phyloP scores from a whole-genome alignment of 2,113 vertebrate species.

The Strix uralensis region DNA sequence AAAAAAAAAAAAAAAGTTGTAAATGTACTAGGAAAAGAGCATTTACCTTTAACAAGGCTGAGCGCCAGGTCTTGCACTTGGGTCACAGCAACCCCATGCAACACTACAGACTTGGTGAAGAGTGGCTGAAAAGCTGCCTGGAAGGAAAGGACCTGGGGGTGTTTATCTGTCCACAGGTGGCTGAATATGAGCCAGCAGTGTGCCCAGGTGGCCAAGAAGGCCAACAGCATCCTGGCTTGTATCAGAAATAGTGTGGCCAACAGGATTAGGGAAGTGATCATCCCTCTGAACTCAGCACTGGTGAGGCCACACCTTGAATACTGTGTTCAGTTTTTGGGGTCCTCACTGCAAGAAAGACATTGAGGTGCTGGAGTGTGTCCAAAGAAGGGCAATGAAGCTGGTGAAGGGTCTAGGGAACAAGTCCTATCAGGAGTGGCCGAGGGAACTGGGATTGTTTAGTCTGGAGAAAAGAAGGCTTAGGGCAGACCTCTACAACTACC shows the following conservation, averaged over 20 bases:
- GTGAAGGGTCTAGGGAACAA: too few relatives aligned
- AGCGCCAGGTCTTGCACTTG: not conserved
- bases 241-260: not conserved
- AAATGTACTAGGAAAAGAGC: not conserved
- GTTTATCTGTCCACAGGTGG: fast-evolving
- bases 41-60: not conserved
- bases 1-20: not conserved
- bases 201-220: not conserved
- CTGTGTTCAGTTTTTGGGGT: too few relatives aligned
- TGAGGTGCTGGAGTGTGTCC: not conserved
- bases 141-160: fast-evolving
- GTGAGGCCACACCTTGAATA: not conserved
- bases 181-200: not conserved
- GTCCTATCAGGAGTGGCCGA: not conserved
- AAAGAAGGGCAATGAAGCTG: not conserved
- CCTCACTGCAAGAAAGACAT: not conserved
- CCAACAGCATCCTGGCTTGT: not conserved
- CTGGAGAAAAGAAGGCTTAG: too few relatives aligned
- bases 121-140: fast-evolving
- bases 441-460: not conserved
- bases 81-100: not conserved
- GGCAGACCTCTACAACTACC: too few relatives aligned
- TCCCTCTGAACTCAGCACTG: not conserved
- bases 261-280: not conserved
- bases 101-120: not conserved